Percentiles rank a stretch among this genome's conserved stretches.
These are phyloP conservation scores for Chamaea fasciata DNA, from an alignment of 2,113 vertebrate species.

Conservation along the genomic window DNA sequence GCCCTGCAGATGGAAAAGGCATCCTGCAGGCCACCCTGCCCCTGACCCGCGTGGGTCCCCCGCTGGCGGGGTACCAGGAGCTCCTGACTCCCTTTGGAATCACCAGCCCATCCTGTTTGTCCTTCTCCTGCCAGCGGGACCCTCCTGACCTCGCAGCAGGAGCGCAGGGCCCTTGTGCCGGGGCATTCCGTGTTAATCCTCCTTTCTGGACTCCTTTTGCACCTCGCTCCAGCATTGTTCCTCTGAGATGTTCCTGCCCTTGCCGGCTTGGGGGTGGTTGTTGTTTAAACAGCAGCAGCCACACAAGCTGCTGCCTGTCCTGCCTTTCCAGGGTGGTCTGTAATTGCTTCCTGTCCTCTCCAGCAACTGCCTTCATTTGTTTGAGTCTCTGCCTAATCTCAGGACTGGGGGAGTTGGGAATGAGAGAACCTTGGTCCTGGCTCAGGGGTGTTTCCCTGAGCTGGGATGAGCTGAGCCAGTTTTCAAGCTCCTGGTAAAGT, in stretches of 20 bases:
- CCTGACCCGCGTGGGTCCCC: background rate
- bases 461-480: background rate
- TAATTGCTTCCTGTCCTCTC: slow-evolving; percentile 78
- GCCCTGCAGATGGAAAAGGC: slow-evolving; percentile 48
- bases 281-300: slow-evolving; percentile 59
- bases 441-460: background rate
- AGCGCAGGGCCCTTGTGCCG: background rate
- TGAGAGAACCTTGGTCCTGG: background rate
- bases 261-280: slow-evolving; percentile 28
- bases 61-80: background rate
- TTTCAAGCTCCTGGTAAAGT: background rate
- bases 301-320: slow-evolving; percentile 57
- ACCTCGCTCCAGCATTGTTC: slow-evolving; percentile 34
- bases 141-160: background rate
- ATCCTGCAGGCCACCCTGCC: slow-evolving; percentile 7
- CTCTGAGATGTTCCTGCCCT: slow-evolving; percentile 44
- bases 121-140: background rate
- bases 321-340: slow-evolving; percentile 71
- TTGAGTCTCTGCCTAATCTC: slow-evolving; percentile 65
- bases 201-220: background rate
- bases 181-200: background rate
- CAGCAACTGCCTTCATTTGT: slow-evolving; percentile 66
- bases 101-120: slow-evolving; percentile 26
- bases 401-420: slow-evolving; percentile 16
- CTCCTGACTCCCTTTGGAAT: background rate